A percentile compares a stretch with the other conserved stretches of the same genome.
Evolutionary conservation across 2,888 invertebrate species (phyloP).

Genomic region (Kryphioiulus occultus): DNA sequence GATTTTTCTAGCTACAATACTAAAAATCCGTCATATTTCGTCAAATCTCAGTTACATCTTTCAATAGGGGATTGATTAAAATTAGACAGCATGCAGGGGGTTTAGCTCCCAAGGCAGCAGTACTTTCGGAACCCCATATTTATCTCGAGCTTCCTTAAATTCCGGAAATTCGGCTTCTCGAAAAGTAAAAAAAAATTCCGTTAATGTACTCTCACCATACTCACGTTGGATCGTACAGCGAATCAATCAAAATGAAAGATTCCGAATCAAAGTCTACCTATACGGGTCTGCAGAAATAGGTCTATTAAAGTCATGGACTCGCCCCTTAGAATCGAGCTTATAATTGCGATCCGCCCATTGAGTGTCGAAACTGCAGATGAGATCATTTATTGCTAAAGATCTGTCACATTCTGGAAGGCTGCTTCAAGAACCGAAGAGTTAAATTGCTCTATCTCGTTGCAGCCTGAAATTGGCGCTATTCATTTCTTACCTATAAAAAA

Average conservation of each 20-base stretch:
- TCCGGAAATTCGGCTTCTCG: not conserved
- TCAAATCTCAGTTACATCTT: not conserved
- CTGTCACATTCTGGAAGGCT: not conserved
- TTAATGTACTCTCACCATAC: not conserved
- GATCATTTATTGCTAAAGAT: slow-evolving; percentile 43
- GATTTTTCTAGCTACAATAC: too few species aligned
- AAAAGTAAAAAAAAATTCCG: not conserved
- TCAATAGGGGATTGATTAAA: not conserved
- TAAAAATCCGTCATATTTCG: not conserved
- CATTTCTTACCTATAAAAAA: slow-evolving; percentile 10
- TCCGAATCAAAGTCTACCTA: not conserved
- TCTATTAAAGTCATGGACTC: not conserved
- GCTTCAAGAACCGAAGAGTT: not conserved
- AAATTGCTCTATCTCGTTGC: not conserved
- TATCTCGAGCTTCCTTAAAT: slow-evolving; percentile 3
- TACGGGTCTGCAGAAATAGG: not conserved
- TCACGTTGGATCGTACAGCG: not conserved
- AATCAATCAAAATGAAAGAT: slow-evolving; percentile 44
- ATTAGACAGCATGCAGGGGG: not conserved
- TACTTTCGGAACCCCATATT: not conserved
- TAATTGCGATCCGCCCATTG: slow-evolving; percentile 45
- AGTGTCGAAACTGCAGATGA: slow-evolving; percentile 43
- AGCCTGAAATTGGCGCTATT: not conserved
- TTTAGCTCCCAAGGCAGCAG: not conserved
- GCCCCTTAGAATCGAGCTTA: slow-evolving; percentile 34